Conservation (phyloP, 2,113 vertebrate species). For the Bos indicus region DNA sequence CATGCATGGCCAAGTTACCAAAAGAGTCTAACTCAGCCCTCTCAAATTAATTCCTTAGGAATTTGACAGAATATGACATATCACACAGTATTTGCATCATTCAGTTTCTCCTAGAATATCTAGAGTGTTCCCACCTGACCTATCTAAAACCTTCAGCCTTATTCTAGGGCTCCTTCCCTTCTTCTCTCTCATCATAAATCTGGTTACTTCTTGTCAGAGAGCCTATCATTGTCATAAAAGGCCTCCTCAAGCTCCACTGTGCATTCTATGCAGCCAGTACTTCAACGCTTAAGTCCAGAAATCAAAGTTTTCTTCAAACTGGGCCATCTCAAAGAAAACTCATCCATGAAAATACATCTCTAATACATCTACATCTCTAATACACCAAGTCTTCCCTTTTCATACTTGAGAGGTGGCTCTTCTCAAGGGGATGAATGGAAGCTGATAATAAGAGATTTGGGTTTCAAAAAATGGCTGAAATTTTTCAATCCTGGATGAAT, state of each 20-base stretch:
- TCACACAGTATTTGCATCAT: neutral
- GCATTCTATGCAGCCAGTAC: neutral
- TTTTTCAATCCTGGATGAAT: neutral
- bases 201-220: neutral
- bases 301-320: neutral
- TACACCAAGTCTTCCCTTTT: neutral
- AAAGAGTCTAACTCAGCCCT: neutral
- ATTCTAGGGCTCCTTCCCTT: neutral
- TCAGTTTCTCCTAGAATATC: neutral
- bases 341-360: neutral
- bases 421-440: neutral
- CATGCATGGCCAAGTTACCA: neutral
- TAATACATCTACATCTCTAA: neutral
- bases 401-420: neutral
- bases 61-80: neutral
- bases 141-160: neutral
- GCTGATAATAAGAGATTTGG: neutral
- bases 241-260: neutral
- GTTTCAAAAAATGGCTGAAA: neutral
- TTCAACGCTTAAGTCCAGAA: neutral
- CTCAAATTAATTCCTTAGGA: neutral
- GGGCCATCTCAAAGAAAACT: neutral
- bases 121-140: neutral
- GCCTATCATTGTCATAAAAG: neutral
- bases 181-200: neutral